phyloP scores from a whole-genome alignment of 1,140 invertebrate species.

The Lordiphosa collinella region DNA sequence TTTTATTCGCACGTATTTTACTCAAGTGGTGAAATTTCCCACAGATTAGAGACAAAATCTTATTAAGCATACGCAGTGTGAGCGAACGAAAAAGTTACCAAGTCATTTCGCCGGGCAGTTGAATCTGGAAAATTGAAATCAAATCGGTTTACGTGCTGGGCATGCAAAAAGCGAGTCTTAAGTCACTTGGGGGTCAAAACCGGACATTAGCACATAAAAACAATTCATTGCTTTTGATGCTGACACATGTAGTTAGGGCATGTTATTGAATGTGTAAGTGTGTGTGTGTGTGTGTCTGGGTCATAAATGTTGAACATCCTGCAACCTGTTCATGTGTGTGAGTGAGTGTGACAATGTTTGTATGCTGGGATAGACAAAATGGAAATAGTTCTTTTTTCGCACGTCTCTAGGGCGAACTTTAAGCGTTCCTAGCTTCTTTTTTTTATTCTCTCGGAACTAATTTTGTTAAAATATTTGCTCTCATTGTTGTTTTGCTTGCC shows the following conservation, averaged over 20 bases:
- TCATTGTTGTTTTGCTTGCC: conserved; percentile 26
- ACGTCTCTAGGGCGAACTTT: too few species aligned
- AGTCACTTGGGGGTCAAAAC: conserved; percentile 2
- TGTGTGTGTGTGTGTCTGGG: conserved; percentile 25
- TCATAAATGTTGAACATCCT: conserved; percentile 48
- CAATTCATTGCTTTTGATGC: conserved; percentile 65
- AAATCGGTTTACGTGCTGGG: conserved; percentile 76
- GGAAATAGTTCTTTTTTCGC: conserved; percentile 15
- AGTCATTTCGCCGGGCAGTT: conserved; percentile 39
- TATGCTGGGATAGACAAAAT: conserved; percentile 10
- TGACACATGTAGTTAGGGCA: conserved; percentile 60
- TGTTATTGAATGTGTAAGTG: conserved; percentile 1
- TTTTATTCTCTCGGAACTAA: conserved; percentile 38
- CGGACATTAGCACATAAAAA: conserved; percentile 72
- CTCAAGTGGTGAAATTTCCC: conserved; percentile 1
- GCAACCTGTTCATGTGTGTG: background rate
- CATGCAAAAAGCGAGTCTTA: conserved; percentile 32
- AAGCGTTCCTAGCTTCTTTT: conserved; percentile 23
- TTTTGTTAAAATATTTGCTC: conserved; percentile 46
- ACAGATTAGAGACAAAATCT: conserved; percentile 9
- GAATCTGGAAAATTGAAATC: conserved; percentile 79
- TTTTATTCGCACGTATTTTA: background rate
- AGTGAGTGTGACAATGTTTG: too few species aligned
- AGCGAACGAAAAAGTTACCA: conserved; percentile 26
- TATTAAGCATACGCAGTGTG: conserved; percentile 23